Evolutionary conservation across 2,797 vertebrate genomes (phyloP).

Genomic region (Acestrorhynchus altus): DNA sequence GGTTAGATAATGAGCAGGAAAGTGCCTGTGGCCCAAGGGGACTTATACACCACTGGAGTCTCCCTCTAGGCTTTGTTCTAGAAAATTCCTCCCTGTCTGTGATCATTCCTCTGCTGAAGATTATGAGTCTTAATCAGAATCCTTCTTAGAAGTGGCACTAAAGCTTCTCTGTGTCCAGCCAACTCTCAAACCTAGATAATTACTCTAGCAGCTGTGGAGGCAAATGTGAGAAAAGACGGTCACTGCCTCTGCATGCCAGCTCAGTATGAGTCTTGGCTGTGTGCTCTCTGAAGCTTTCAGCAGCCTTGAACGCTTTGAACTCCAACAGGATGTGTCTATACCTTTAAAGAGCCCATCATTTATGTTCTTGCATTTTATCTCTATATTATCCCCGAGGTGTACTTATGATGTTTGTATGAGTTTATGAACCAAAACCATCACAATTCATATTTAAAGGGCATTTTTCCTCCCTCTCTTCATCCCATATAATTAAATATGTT

Average conservation of each 20-base stretch:
- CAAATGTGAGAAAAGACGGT: slow-evolving; percentile 48
- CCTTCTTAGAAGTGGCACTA: slow-evolving; percentile 57
- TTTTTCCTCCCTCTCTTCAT: background rate
- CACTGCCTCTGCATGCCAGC: slow-evolving; percentile 9
- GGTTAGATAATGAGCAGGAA: slow-evolving; percentile 21
- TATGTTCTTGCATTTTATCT: background rate
- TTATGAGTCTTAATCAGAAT: slow-evolving; percentile 60
- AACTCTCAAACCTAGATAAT: slow-evolving; percentile 51
- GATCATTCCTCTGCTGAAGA: slow-evolving; percentile 53
- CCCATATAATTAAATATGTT: background rate
- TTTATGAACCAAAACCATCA: background rate
- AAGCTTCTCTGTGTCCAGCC: slow-evolving; percentile 48
- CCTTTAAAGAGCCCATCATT: background rate
- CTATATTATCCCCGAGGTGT: background rate
- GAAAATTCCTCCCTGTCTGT: slow-evolving; percentile 49
- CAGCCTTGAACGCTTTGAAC: slow-evolving; percentile 8
- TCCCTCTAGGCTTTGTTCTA: slow-evolving; percentile 48
- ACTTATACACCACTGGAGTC: slow-evolving; percentile 3
- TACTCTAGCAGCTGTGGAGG: slow-evolving; percentile 49
- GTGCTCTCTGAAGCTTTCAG: slow-evolving; percentile 13
- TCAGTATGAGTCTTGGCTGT: slow-evolving; percentile 17
- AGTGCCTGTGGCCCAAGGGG: background rate
- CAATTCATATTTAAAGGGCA: background rate
- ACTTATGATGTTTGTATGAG: background rate
- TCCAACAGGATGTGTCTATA: background rate